Evolutionary conservation across 2,888 invertebrate species (phyloP).

Genomic region (Labia minor): DNA sequence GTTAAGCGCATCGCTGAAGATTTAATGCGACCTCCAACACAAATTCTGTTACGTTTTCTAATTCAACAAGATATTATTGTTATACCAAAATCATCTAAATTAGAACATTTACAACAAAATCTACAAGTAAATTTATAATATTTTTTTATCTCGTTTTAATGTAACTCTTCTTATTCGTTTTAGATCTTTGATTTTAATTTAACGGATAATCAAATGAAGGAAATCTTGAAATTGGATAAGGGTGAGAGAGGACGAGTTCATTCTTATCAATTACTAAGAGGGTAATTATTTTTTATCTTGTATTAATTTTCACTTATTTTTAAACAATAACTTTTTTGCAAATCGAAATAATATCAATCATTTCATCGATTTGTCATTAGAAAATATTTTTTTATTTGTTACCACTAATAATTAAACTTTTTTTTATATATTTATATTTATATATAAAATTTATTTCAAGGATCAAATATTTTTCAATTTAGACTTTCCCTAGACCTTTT

Average conservation of each 20-base stretch:
- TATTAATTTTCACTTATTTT: too few species aligned
- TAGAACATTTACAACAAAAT: not conserved
- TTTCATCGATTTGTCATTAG: not conserved
- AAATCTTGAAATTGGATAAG: conserved; percentile 51
- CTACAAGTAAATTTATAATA: not conserved
- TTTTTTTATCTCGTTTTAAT: not conserved
- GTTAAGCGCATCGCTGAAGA: not conserved
- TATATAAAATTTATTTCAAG: too few species aligned
- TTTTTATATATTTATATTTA: too few species aligned
- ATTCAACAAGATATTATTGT: not conserved
- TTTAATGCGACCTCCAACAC: not conserved
- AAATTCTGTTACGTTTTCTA: not conserved
- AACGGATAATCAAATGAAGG: conserved; percentile 47
- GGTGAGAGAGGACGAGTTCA: conserved; percentile 54
- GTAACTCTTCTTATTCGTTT: not conserved
- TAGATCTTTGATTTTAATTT: conserved; percentile 58
- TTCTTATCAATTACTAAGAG: conserved; percentile 57
- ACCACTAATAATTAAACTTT: not conserved
- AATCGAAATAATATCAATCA: not conserved
- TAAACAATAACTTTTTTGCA: not conserved
- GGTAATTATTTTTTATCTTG: conserved; percentile 43
- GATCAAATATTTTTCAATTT: too few species aligned
- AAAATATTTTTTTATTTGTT: not conserved
- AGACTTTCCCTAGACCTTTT: too few species aligned
- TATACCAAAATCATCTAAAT: not conserved